A percentile compares a stretch with the other conserved stretches of the same genome.
phyloP scores from a whole-genome alignment of 2,113 vertebrate genomes.

The Esox niger region DNA sequence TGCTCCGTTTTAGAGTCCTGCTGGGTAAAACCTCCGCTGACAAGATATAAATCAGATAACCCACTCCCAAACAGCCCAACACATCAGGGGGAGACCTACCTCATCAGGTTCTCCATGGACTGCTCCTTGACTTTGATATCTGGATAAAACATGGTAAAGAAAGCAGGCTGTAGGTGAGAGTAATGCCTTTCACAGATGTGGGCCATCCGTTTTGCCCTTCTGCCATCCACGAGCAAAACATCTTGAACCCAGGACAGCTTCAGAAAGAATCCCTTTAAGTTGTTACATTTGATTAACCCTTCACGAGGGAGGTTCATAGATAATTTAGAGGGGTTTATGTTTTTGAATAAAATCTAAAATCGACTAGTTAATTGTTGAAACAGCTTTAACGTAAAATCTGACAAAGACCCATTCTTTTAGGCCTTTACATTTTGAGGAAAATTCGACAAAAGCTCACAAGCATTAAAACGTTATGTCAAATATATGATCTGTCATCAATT shows the following conservation, averaged over 20 bases:
- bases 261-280: too few species aligned
- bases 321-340: too few species aligned
- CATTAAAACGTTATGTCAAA: neutral
- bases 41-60: conserved; percentile 27
- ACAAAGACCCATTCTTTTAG: neutral
- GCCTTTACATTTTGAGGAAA: neutral
- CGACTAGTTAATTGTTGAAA: too few species aligned
- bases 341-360: too few species aligned
- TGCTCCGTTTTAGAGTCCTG: neutral
- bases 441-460: neutral
- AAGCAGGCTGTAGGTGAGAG: conserved; percentile 12
- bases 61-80: neutral
- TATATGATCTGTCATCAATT: neutral
- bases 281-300: too few species aligned
- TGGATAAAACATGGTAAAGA: conserved; percentile 61
- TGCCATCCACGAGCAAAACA: neutral
- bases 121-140: conserved; percentile 98
- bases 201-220: neutral
- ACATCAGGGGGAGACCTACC: conserved; percentile 65
- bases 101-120: conserved; percentile 93
- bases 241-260: too few species aligned
- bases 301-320: too few species aligned
- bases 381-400: too few species aligned
- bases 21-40: conserved; percentile 14
- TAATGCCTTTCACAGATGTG: conserved; percentile 13